A percentile compares a stretch with the other conserved stretches of the same genome.
Conservation (phyloP, 2,113 vertebrate genomes). For the Tympanuchus pallidicinctus region DNA sequence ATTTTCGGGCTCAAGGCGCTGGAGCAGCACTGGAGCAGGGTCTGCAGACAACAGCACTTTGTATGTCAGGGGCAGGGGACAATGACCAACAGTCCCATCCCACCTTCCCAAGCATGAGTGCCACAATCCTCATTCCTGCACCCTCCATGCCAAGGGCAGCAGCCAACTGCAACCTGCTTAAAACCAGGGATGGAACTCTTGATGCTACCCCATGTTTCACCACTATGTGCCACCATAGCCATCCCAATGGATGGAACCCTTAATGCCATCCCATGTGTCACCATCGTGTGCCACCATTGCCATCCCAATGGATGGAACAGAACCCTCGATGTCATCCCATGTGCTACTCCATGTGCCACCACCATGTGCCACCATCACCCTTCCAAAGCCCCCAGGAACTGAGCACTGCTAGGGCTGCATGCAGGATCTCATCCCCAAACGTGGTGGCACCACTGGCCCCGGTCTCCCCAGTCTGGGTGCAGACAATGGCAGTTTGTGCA, state of each 20-base stretch:
- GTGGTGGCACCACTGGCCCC: not conserved
- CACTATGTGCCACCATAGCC: too few species aligned
- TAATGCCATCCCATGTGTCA: not conserved
- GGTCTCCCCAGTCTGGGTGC: not conserved
- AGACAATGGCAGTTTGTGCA: slow-evolving; percentile 73
- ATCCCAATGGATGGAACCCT: not conserved
- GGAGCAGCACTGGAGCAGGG: slow-evolving; percentile 87
- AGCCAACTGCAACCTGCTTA: fast-evolving
- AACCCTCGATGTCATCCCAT: not conserved
- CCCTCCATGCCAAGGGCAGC: not conserved
- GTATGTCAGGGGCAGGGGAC: not conserved
- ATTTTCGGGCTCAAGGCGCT: slow-evolving; percentile 80
- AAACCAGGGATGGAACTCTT: not conserved
- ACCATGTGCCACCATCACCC: not conserved
- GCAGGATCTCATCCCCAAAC: not conserved
- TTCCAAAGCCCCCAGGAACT: not conserved
- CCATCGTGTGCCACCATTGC: too few species aligned
- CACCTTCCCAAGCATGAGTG: not conserved
- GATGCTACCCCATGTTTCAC: too few species aligned
- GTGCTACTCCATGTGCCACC: fast-evolving
- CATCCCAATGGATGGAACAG: too few species aligned
- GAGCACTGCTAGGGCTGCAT: fast-evolving
- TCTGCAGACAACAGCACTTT: slow-evolving; percentile 68
- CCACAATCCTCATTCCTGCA: not conserved
- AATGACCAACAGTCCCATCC: not conserved